Conservation (phyloP, 64 coral and sea anemone genomes). For the Montipora capricornis region DNA sequence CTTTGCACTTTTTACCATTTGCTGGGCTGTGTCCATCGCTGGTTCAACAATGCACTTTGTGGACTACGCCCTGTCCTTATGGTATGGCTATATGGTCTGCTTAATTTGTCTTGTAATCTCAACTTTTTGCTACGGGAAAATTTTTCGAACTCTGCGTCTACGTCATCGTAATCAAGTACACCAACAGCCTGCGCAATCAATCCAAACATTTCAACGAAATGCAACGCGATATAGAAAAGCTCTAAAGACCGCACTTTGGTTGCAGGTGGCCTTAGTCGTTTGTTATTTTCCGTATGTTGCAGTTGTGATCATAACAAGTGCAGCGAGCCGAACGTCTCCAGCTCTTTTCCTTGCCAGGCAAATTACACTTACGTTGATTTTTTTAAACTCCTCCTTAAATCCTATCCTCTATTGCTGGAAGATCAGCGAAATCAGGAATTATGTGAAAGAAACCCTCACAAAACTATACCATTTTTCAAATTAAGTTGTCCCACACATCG, state of each 20-base stretch:
- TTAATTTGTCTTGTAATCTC: not conserved
- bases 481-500: not conserved
- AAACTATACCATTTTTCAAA: not conserved
- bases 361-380: not conserved
- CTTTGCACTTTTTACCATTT: not conserved
- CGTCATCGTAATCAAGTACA: not conserved
- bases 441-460: not conserved
- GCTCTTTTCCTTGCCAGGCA: not conserved
- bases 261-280: not conserved
- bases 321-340: not conserved
- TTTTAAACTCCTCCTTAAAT: not conserved
- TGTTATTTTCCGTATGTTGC: not conserved
- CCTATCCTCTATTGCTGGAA: constrained; percentile 3
- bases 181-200: not conserved
- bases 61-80: not conserved
- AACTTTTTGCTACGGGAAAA: not conserved
- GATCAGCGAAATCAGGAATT: not conserved
- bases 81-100: not conserved
- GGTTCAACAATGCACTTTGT: not conserved
- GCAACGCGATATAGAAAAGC: not conserved
- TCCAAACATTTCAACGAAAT: not conserved
- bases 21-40: not conserved
- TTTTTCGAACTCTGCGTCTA: not conserved
- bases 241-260: not conserved
- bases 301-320: not conserved